Conservation (phyloP, 2,797 vertebrate species). For the Lepus oiostolus region DNA sequence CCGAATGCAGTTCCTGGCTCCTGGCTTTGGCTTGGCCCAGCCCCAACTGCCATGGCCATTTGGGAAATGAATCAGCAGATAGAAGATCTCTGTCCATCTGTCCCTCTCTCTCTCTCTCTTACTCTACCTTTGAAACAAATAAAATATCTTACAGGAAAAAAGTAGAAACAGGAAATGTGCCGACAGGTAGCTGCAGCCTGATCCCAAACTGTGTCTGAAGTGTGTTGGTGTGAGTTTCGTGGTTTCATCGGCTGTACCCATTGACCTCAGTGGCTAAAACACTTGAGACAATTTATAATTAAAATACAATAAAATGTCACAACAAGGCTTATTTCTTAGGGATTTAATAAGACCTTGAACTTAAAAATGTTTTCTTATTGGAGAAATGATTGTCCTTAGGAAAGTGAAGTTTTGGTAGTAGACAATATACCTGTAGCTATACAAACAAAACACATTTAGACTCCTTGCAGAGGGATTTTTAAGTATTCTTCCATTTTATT, state of each 20-base stretch:
- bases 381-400: slow-evolving; percentile 12
- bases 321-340: neutral
- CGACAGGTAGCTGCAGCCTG: neutral
- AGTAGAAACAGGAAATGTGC: neutral
- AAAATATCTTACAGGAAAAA: too few species aligned
- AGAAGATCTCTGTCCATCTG: too few species aligned
- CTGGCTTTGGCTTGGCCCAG: too few species aligned
- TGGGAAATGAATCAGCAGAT: too few species aligned
- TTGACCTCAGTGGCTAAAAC: neutral
- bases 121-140: too few species aligned
- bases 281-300: neutral
- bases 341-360: neutral
- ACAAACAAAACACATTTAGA: slow-evolving; percentile 58
- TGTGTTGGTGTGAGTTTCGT: neutral
- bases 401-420: slow-evolving; percentile 30
- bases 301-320: neutral
- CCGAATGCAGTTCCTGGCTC: too few species aligned
- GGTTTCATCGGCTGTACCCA: neutral
- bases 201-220: neutral
- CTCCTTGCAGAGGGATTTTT: slow-evolving; percentile 8
- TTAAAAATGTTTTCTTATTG: slow-evolving; percentile 7
- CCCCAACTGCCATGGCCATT: too few species aligned
- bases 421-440: neutral
- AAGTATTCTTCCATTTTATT: neutral
- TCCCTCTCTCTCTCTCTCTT: too few species aligned